Conservation (phyloP, 2,113 vertebrate species). For the human region GRCh38 chr3:86699001-86699500, state of each 20-base stretch:
- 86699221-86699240: neutral
- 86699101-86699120: neutral
- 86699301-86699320: neutral
- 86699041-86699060: neutral
- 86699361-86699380: neutral
- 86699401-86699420: neutral
- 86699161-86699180: neutral
- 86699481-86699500: too few species aligned
- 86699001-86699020: neutral
- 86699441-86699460: too few species aligned
- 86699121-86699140: neutral
- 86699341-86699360: neutral
- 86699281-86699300: neutral
- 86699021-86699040: neutral
- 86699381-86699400: neutral
- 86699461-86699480: too few species aligned
- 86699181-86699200: neutral
- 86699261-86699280: neutral
- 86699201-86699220: neutral
- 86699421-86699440: too few species aligned
- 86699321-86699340: neutral
- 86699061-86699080: neutral
- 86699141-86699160: neutral
- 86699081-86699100: neutral
- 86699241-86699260: neutral